These are phyloP conservation scores for Halichondria panicea DNA, from an alignment of 37 sponge, comb jelly and placozoan genomes.

Conservation along the genomic window DNA sequence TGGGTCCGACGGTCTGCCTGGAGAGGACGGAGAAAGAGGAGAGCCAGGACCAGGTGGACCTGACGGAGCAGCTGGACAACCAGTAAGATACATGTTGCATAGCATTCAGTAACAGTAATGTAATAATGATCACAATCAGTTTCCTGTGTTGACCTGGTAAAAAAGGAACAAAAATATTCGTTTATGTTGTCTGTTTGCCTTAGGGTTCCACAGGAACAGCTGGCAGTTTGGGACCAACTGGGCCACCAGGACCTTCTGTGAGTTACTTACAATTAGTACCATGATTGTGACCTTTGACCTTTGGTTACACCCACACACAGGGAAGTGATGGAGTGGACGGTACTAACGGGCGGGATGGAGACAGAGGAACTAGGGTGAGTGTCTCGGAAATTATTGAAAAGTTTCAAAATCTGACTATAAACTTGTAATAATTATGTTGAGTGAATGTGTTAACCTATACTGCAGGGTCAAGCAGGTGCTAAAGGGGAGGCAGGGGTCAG, in stretches of 20 bases:
- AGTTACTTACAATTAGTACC: too few relatives aligned
- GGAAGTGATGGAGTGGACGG: constrained; percentile 45
- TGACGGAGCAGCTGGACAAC: constrained; percentile 30
- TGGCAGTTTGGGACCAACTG: constrained; percentile 30
- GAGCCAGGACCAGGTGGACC: constrained; percentile 27
- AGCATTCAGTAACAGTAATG: background rate
- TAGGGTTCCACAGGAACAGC: constrained; percentile 17
- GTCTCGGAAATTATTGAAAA: too few relatives aligned
- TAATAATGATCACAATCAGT: too few relatives aligned
- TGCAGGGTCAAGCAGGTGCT: constrained; percentile 8
- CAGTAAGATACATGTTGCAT: constrained; percentile 3
- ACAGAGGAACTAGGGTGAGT: constrained; percentile 30
- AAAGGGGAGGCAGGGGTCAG: background rate
- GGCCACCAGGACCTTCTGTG: constrained; percentile 36
- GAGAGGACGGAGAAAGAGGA: constrained; percentile 35
- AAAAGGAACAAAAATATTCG: background rate
- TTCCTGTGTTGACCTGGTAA: constrained; percentile 25
- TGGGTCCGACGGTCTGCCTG: constrained; percentile 9
- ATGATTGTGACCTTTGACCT: background rate
- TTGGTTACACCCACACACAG: constrained; percentile 2
- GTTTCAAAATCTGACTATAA: too few relatives aligned
- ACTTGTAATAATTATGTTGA: background rate
- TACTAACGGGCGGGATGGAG: constrained; percentile 41
- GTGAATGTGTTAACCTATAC: constrained; percentile 20
- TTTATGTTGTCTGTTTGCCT: background rate